Base-by-base conservation (phyloP, 2,888 invertebrate species). In the Mesorhabditis spiculigera region DNA sequence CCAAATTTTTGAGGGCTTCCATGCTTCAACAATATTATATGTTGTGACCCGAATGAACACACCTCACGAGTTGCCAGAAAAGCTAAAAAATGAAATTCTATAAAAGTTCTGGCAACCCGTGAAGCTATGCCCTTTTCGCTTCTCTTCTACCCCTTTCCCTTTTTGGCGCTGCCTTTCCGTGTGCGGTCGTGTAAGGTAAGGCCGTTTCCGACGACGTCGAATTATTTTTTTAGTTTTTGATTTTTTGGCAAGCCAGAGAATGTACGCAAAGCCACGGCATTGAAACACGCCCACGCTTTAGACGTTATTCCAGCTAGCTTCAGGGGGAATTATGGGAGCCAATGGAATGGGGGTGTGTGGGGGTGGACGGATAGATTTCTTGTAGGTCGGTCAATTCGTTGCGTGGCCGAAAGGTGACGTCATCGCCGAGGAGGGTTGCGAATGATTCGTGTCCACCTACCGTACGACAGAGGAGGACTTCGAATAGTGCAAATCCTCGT, bases 381-480 rank as follows among this genome's bases (percentile, higher is more conserved):
- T 63, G 45, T 58, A 69, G 69, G 16, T 69, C 69, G 62, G 65
- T 69, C 61, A 69, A 50, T n/a, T 50, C 43, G 62, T 65, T 69
- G 69, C 61, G 69, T 4, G 69, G 69, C 28, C 61, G 69, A 43
- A 69, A 61, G 50, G 43, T 66, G 5, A 61, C 65, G 41, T 45
- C 69, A 13, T 16, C 65, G 5, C 61, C 64, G 44, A 44, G 69
- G 45, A 61, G 45, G 8, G 63, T 67, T 5, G 70, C 67, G 8
- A 45, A 66, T 10, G 70, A 66, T 4, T 68, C 68, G 61, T 70
- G 70, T 63, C 70, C 70, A 6, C 70, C 70, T 4, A 66, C 70
- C 2, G 66, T 70, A 13, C 44, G 70, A 45, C 65, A 70, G 58
- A 62, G 70, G 8, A 63, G 70, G 5, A 70, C 62, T 43, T 67